Percentiles rank a stretch among this genome's conserved stretches.
phyloP scores from a whole-genome alignment of 2,113 vertebrate genomes.

The Prietella phreatophila region DNA sequence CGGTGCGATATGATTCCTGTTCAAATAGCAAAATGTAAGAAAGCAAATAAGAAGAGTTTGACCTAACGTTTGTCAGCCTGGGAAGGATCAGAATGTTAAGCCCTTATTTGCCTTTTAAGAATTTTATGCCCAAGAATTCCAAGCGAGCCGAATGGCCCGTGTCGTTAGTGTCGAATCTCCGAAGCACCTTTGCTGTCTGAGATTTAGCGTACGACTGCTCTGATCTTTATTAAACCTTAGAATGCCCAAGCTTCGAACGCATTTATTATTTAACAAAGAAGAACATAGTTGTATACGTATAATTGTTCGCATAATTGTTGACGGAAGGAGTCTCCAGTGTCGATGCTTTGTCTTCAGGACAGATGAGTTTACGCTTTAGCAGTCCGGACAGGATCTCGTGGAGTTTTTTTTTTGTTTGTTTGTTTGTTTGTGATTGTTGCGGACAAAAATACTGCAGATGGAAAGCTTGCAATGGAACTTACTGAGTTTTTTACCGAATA shows the following conservation, averaged over 20 bases:
- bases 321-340: not conserved
- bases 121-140: not conserved
- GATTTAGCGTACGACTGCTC: not conserved
- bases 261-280: not conserved
- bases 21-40: not conserved
- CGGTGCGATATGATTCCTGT: not conserved
- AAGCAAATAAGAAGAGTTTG: not conserved
- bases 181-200: not conserved
- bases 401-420: not conserved
- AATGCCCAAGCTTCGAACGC: not conserved
- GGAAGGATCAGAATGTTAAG: not conserved
- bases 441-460: too few relatives aligned
- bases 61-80: not conserved
- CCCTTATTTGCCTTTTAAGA: not conserved
- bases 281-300: not conserved
- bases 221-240: not conserved
- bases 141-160: not conserved
- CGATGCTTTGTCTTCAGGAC: not conserved
- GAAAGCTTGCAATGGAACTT: too few relatives aligned
- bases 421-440: not conserved
- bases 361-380: not conserved
- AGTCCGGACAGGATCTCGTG: too few relatives aligned
- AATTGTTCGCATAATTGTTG: not conserved
- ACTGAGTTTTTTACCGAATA: too few relatives aligned
- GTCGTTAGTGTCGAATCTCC: not conserved